phyloP scores from a whole-genome alignment of 1,140 invertebrate genomes.

The Galendromus occidentalis region DNA sequence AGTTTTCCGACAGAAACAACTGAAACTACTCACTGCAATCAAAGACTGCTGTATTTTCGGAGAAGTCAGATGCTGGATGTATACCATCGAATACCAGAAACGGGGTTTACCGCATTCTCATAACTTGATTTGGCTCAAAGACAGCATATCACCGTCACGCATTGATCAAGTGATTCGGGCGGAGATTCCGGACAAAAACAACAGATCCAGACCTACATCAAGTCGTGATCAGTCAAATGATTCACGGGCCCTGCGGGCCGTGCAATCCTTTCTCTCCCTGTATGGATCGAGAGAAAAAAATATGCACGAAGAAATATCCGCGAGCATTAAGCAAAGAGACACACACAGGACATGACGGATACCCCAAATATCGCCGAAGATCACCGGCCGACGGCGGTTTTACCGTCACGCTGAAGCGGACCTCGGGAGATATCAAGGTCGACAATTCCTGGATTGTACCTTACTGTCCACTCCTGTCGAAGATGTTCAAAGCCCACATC shows the following conservation, averaged over 20 bases:
- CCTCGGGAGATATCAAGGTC: slow-evolving; percentile 18
- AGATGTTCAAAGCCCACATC: slow-evolving; percentile 19
- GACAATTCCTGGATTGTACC: slow-evolving; percentile 20
- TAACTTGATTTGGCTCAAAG: slow-evolving; percentile 22
- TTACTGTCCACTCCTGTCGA: slow-evolving; percentile 17
- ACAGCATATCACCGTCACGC: background rate
- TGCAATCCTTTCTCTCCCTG: slow-evolving; percentile 27
- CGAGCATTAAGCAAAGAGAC: slow-evolving; percentile 12
- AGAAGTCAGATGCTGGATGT: slow-evolving; percentile 17
- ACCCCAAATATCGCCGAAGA: slow-evolving; percentile 15
- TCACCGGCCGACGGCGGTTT: too few relatives aligned
- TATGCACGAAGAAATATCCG: slow-evolving; percentile 19
- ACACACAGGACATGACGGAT: slow-evolving; percentile 20
- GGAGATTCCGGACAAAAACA: slow-evolving; percentile 33
- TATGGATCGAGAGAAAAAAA: slow-evolving; percentile 20
- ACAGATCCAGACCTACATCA: slow-evolving; percentile 26
- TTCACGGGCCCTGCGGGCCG: slow-evolving; percentile 23
- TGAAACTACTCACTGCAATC: slow-evolving; percentile 23
- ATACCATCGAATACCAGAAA: slow-evolving; percentile 29
- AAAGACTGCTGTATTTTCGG: slow-evolving; percentile 16
- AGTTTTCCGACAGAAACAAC: slow-evolving; percentile 28
- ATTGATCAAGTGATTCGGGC: slow-evolving; percentile 28
- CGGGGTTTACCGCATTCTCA: slow-evolving; percentile 29
- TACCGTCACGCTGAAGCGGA: too few relatives aligned
- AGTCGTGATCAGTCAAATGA: slow-evolving; percentile 26